phyloP scores from a whole-genome alignment of 2,797 vertebrate species.

The Helostoma temminkii region DNA sequence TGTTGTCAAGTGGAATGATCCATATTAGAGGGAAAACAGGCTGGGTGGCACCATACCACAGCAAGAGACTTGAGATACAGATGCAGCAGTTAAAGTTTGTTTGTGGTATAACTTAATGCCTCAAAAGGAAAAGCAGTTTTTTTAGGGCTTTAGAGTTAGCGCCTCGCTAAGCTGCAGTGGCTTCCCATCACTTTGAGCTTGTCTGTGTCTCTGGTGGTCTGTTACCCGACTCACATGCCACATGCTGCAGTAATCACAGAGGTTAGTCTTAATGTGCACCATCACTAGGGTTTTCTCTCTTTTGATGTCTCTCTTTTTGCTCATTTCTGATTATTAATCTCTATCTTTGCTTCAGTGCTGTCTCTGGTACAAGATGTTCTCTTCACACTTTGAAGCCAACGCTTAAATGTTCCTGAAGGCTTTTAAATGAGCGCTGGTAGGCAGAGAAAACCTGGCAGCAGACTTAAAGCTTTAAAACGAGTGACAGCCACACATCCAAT shows the following conservation, averaged over 20 bases:
- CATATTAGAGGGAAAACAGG: slow-evolving; percentile 53
- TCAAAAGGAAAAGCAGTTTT: slow-evolving; percentile 42
- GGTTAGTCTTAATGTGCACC: slow-evolving; percentile 36
- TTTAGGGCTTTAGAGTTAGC: slow-evolving; percentile 45
- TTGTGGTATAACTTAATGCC: slow-evolving; percentile 51
- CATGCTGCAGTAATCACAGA: slow-evolving; percentile 42
- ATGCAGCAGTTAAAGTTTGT: slow-evolving; percentile 69
- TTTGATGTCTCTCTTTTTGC: slow-evolving; percentile 49
- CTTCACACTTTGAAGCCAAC: slow-evolving; percentile 50
- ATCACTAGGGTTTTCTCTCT: slow-evolving; percentile 35
- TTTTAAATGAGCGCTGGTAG: slow-evolving; percentile 45
- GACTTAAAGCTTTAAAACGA: slow-evolving; percentile 44
- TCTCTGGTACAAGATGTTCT: slow-evolving; percentile 57
- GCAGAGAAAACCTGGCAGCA: slow-evolving; percentile 42
- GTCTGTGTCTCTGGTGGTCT: slow-evolving; percentile 65
- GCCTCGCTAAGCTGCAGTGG: slow-evolving; percentile 21
- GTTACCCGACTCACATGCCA: slow-evolving; percentile 17
- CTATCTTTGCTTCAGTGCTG: slow-evolving; percentile 25
- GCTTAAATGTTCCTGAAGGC: slow-evolving; percentile 63
- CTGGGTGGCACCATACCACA: slow-evolving; percentile 50
- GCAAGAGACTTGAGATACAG: slow-evolving; percentile 53
- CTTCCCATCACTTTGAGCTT: slow-evolving; percentile 44
- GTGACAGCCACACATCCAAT: slow-evolving; percentile 59
- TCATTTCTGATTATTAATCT: slow-evolving; percentile 58
- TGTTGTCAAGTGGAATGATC: slow-evolving; percentile 61